Evolutionary conservation across 2,888 invertebrate genomes (phyloP).

Genomic region (Tenthredo mesomela): DNA sequence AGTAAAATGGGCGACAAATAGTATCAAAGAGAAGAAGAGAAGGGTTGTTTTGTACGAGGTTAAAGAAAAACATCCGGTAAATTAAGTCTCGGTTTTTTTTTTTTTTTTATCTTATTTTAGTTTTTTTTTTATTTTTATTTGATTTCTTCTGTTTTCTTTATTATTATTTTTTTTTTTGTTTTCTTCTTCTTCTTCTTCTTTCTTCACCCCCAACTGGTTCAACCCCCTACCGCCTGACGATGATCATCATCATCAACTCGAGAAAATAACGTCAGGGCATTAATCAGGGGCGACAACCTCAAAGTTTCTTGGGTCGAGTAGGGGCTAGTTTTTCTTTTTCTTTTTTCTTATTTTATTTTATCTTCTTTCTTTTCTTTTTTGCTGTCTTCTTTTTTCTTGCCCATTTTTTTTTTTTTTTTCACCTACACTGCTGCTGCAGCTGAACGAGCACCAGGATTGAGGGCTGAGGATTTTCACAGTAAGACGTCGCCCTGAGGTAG

Average conservation of each 20-base stretch:
- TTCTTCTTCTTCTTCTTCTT: not conserved
- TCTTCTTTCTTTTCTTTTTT: not conserved
- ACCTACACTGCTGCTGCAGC: not conserved
- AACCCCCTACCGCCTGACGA: not conserved
- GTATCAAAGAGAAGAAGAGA: not conserved
- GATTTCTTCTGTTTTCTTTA: not conserved
- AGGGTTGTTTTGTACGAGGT: not conserved
- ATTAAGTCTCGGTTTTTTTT: not conserved
- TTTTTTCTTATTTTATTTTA: not conserved
- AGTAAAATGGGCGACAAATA: not conserved
- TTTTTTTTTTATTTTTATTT: not conserved
- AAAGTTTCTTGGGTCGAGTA: not conserved
- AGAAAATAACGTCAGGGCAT: not conserved
- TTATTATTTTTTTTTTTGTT: not conserved
- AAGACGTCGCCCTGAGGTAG: conserved; percentile 56
- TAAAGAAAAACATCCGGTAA: not conserved
- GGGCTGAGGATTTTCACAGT: conserved; percentile 51
- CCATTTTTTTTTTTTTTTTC: not conserved
- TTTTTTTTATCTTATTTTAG: no score
- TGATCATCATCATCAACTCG: not conserved
- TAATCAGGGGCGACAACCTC: conserved; percentile 14
- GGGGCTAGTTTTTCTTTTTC: not conserved
- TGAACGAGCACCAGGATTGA: conserved; percentile 5
- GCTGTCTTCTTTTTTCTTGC: not conserved
- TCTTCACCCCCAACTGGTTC: not conserved